Evolutionary conservation across 2,797 vertebrate genomes (phyloP).

Genomic region (Eulemur coronatus): DNA sequence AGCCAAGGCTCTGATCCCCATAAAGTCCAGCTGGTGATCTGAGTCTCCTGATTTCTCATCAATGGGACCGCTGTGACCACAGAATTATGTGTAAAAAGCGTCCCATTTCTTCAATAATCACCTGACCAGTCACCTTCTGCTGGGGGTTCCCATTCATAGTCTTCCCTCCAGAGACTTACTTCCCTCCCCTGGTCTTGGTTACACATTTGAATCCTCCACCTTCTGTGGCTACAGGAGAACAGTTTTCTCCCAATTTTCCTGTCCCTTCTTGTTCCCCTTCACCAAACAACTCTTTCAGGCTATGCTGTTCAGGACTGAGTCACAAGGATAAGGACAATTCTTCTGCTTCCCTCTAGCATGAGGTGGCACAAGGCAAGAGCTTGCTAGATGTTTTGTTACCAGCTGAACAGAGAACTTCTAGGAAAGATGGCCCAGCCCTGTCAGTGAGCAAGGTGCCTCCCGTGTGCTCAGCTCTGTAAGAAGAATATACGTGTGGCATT

Average conservation of each 20-base stretch:
- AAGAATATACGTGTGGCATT: neutral
- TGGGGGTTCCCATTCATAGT: neutral
- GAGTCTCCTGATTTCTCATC: neutral
- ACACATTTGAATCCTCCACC: neutral
- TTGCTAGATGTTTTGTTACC: neutral
- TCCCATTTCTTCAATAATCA: neutral
- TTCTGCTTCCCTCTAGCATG: neutral
- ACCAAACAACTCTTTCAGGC: neutral
- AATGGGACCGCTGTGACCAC: neutral
- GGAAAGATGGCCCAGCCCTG: no score
- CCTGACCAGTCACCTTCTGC: neutral
- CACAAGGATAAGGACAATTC: neutral
- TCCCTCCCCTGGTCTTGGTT: neutral
- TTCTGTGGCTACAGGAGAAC: accelerated
- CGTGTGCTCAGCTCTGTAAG: neutral
- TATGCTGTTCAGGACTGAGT: neutral
- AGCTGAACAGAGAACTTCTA: neutral
- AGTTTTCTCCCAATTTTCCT: neutral
- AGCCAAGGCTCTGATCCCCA: neutral
- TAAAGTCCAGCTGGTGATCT: neutral
- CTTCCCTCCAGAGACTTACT: neutral
- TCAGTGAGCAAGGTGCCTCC: neutral
- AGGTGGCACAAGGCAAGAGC: neutral
- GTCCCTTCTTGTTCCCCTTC: neutral
- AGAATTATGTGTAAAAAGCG: neutral